A percentile compares a stretch with the other conserved stretches of the same genome.
phyloP scores from a whole-genome alignment of 2,113 vertebrate genomes.

The Nesoenas mayeri region DNA sequence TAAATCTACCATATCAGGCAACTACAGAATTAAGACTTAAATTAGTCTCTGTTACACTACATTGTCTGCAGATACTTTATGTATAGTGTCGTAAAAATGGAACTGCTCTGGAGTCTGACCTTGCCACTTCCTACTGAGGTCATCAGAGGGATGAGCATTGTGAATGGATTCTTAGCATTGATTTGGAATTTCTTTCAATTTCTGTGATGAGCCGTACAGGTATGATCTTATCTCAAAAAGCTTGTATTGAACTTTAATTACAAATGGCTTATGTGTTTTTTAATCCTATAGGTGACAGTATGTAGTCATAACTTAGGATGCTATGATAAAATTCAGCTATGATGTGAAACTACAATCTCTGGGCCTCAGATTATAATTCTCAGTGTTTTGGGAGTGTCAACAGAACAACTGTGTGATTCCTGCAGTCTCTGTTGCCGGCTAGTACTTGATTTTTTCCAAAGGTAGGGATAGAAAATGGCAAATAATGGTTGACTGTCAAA shows the following conservation, averaged over 20 bases:
- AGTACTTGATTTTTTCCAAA: not conserved
- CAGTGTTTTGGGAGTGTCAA: not conserved
- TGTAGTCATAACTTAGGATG: not conserved
- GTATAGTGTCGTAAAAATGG: not conserved
- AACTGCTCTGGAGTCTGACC: not conserved
- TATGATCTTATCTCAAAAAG: not conserved
- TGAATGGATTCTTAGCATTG: not conserved
- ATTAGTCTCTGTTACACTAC: not conserved
- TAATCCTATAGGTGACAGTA: not conserved
- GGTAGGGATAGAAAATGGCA: not conserved
- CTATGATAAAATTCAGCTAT: not conserved
- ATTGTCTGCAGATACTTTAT: not conserved
- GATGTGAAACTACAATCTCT: not conserved
- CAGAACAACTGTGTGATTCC: not conserved
- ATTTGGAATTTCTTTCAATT: not conserved
- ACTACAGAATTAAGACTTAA: not conserved
- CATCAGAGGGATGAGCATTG: not conserved
- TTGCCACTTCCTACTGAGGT: not conserved
- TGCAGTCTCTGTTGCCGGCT: not conserved
- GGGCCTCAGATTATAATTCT: not conserved
- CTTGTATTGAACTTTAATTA: not conserved
- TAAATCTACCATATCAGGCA: not conserved
- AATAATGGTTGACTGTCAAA: not conserved
- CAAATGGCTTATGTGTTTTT: not conserved
- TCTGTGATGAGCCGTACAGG: not conserved